These are phyloP conservation scores for Picus viridis DNA, from an alignment of 2,797 vertebrate genomes.

Conservation along the genomic window DNA sequence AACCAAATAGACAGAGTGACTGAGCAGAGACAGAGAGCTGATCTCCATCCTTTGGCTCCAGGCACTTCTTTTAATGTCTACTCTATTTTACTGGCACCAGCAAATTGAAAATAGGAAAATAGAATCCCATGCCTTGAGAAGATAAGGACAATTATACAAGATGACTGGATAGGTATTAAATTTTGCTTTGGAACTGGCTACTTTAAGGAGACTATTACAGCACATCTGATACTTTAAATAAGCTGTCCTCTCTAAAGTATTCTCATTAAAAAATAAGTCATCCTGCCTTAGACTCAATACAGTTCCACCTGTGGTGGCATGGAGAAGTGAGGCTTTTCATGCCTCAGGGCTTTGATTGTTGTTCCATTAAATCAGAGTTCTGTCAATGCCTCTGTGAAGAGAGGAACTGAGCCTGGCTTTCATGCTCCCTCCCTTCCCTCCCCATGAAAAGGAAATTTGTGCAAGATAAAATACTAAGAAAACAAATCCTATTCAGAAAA, in stretches of 20 bases:
- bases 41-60: background rate
- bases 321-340: background rate
- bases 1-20: background rate
- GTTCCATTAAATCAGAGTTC: conserved; percentile 21
- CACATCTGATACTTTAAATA: conserved; percentile 7
- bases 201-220: background rate
- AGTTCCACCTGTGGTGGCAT: background rate
- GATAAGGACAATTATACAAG: background rate
- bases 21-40: background rate
- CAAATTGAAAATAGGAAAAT: background rate
- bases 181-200: background rate
- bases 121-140: background rate
- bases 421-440: background rate
- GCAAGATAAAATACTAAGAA: background rate
- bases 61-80: background rate
- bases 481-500: conserved; percentile 36
- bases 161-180: background rate
- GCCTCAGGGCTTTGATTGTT: background rate
- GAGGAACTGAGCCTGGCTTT: background rate
- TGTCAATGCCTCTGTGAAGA: background rate
- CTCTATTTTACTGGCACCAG: background rate
- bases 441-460: conserved; percentile 2
- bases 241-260: background rate
- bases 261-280: background rate
- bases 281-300: background rate